Base-by-base conservation (phyloP, 2,888 invertebrate genomes). In the Odontocerum albicorne region DNA sequence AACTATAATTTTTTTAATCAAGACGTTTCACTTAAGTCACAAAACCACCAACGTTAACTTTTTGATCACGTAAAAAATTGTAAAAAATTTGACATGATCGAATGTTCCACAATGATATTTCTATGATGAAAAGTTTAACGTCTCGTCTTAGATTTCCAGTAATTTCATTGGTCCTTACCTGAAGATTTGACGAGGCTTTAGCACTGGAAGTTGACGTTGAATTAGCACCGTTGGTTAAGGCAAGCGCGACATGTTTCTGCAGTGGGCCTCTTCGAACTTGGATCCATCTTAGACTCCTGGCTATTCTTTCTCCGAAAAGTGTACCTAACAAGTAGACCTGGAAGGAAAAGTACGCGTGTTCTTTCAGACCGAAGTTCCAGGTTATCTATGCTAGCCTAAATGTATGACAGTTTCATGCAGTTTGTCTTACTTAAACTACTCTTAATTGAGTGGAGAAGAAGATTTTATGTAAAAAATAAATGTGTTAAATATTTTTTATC, bases 251-350 rank as follows among this genome's bases (percentile, higher is more conserved):
- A 78, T 72, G 75, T 74, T 70, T 77, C 77, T 67, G 74, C 74
- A 69, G 74, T 72, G 72, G 73, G 75, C 50, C 36, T 51, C 72
- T 71, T 72, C 72, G 74, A 75, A 72, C 77, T 73, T 72, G 72
- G 74, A 69, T 76, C 77, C 70, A 76, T 74, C 49, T 52, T 55
- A 73, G 77, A 76, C 74, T 57, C 60, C 46, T 51, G 57, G 40
- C 49, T 60, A 55, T 52, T 55, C 60, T 78, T 78, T 77, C 77
- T 77, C 71, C 78, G 78, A 74, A 78, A 78, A 74, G 78, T 78
- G 77, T 78, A 78, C 78, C 78, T 78, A 78, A 78, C 78, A 75
- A 78, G 77, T 69, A 78, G 77, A 78, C 78, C 78, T 78, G 78
- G 73, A 78, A 78, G 76, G 74, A 72, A 76, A 77, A 72, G 72